Percentiles rank a stretch among this genome's conserved stretches.
phyloP scores from a whole-genome alignment of 2,113 vertebrate genomes.

The Carassius gibelio region DNA sequence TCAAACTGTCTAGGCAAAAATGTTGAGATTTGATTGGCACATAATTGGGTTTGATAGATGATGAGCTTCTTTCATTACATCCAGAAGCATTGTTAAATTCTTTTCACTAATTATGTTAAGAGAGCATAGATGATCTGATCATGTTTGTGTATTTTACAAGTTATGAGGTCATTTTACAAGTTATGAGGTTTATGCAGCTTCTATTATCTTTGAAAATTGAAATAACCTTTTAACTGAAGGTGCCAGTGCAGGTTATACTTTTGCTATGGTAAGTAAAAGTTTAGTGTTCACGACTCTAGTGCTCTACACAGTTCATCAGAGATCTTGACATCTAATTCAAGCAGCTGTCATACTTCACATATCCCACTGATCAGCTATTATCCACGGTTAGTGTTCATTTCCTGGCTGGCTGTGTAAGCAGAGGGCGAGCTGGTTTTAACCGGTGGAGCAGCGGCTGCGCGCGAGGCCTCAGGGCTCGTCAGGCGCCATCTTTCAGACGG shows the following conservation, averaged over 20 bases:
- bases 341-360: not conserved
- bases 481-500: slow-evolving; percentile 5
- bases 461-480: not conserved
- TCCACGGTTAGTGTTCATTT: not conserved
- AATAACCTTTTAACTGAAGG: not conserved
- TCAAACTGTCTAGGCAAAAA: not conserved
- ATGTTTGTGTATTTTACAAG: not conserved
- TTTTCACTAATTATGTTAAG: not conserved
- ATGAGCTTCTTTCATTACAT: not conserved
- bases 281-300: not conserved
- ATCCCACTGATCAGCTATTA: not conserved
- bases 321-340: slow-evolving; percentile 12
- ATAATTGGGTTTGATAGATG: slow-evolving; percentile 2
- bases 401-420: not conserved
- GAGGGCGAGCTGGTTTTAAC: slow-evolving; percentile 61
- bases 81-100: not conserved
- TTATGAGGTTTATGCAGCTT: not conserved
- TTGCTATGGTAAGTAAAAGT: not conserved
- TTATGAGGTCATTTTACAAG: not conserved
- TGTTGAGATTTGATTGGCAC: slow-evolving; percentile 3
- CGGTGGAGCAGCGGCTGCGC: slow-evolving; percentile 60
- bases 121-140: not conserved
- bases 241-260: not conserved
- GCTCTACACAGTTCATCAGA: not conserved
- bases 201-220: not conserved